Percentiles rank a stretch among this genome's conserved stretches.
Evolutionary conservation across 2,797 vertebrate species (phyloP).

Genomic region (Sus cebifrons): DNA sequence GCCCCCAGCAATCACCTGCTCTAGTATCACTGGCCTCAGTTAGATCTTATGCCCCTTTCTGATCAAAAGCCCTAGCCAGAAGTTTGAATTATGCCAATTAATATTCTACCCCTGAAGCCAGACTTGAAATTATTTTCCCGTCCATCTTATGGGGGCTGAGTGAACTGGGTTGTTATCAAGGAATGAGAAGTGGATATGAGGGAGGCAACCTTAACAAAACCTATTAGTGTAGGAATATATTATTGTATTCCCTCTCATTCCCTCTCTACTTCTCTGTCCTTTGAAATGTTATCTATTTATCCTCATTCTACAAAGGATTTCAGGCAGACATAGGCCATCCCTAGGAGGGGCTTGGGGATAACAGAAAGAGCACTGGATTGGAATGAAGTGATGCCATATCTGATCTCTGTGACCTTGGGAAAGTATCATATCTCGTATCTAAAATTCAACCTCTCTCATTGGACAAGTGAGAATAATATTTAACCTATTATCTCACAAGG

Average conservation of each 20-base stretch:
- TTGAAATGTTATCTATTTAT: neutral
- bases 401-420: neutral
- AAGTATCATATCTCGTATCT: neutral
- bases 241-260: neutral
- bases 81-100: constrained; percentile 39
- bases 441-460: constrained; percentile 43
- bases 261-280: neutral
- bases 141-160: neutral
- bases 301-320: constrained; percentile 12
- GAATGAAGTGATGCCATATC: neutral
- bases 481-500: neutral
- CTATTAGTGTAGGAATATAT: neutral
- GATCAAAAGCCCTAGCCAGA: neutral
- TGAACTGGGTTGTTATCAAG: constrained; percentile 4
- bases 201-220: neutral
- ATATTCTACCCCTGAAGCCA: neutral
- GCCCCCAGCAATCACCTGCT: neutral
- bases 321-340: neutral
- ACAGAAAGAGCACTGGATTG: neutral
- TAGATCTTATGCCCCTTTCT: neutral
- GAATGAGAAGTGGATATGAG: neutral
- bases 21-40: neutral
- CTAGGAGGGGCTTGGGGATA: neutral
- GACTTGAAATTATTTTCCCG: neutral
- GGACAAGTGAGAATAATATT: neutral